Evolutionary conservation across 2,113 vertebrate species (phyloP), one percentile per base, ranked within the genome.

Genomic region (Lathamus discolor): DNA sequence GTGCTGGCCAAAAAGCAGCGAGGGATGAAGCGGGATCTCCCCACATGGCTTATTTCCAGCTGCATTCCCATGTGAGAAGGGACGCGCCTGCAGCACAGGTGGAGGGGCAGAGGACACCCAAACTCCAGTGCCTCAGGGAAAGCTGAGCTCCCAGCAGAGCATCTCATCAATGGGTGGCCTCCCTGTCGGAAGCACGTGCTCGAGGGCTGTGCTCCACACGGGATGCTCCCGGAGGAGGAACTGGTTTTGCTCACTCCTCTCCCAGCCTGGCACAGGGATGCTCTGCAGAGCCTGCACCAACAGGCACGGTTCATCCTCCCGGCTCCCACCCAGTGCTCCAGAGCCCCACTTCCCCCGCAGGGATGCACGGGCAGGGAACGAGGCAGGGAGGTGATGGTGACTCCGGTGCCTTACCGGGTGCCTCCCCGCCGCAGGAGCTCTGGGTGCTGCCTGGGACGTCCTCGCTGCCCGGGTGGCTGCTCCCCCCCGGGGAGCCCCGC

Each of bases 401-500:
- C 97, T 22, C 92, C 27, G 9, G 37, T 27, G 17, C 92, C 97
- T 37, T 95, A 98, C 98, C 98, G 28, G 96, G 49, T 8, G 54
- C 63, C 24, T 98, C 97, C n/a, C 91, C 41, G 9, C 83, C 4
- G 22, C 96, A 35, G 3, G 92, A 55, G 54, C 83, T 83, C 37
- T 93, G 96, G 43, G 87, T 44, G 91, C 96, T 80, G 78, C 76
- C 23, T 22, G 95, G 87, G 48, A 79, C 39, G 0, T 93, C 83
- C 85, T 97, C 97, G 22, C 46, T 62, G n/a, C 85, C 41, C 2
- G 83, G 48, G 33, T 67, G 96, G 17, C 67, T 35, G 48, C 66
- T 79, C n/a, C 85, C 85, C 10, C 61, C 46, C 3, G 93, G 92
- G 83, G 84, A 96, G 46, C 81, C 24, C 83, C 88, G 41, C 19